Conservation (phyloP, 2,113 vertebrate species). For the Tenrec ecaudatus region DNA sequence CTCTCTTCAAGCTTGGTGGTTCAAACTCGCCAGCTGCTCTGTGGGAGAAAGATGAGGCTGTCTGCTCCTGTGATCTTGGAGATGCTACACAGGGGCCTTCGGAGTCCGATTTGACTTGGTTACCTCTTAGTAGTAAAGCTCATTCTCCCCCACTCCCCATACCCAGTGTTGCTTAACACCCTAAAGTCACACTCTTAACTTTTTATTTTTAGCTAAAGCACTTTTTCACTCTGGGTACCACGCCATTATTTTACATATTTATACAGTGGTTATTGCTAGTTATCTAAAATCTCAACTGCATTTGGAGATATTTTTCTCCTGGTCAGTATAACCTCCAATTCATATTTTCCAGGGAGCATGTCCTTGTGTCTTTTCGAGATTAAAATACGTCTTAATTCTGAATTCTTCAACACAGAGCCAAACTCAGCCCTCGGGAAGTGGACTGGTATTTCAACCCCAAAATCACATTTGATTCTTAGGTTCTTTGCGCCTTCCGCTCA, state of each 20-base stretch:
- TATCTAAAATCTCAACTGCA: conserved; percentile 18
- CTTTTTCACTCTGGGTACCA: not conserved
- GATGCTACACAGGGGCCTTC: too few relatives aligned
- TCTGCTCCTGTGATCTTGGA: too few relatives aligned
- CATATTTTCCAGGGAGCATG: not conserved
- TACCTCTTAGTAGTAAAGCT: conserved; percentile 6
- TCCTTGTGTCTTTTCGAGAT: not conserved
- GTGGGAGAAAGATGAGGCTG: too few relatives aligned
- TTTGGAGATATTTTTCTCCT: not conserved
- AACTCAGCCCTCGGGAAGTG: not conserved
- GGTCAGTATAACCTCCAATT: not conserved
- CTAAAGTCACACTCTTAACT: conserved; percentile 3
- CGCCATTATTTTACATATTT: conserved; percentile 9
- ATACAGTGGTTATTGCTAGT: not conserved
- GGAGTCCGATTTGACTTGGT: too few relatives aligned
- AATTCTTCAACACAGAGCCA: conserved; percentile 17
- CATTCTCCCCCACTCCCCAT: too few relatives aligned
- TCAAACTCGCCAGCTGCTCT: too few relatives aligned
- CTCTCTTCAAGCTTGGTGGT: too few relatives aligned
- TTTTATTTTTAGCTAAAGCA: not conserved
- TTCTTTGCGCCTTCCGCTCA: not conserved
- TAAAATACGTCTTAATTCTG: conserved; percentile 32
- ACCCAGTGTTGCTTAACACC: not conserved
- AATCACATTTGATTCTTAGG: not conserved
- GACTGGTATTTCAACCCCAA: not conserved